These are phyloP conservation scores for Centropus unirufus DNA, from an alignment of 2,113 vertebrate species.

Conservation along the genomic window DNA sequence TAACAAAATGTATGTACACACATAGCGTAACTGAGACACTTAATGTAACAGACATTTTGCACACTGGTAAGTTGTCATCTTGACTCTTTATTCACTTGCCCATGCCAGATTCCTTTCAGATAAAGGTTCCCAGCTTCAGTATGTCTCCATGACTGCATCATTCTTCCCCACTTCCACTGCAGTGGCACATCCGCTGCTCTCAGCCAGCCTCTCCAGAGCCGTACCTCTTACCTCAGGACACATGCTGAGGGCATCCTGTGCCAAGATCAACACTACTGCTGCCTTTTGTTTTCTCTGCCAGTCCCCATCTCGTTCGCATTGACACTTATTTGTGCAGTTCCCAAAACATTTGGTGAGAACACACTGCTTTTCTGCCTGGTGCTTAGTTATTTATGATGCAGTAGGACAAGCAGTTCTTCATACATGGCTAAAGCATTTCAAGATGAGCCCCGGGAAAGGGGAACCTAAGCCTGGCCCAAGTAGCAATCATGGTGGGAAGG, in stretches of 20 bases:
- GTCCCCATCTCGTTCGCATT: neutral
- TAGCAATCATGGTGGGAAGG: neutral
- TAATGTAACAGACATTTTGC: neutral
- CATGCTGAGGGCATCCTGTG: neutral
- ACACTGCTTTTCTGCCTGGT: neutral
- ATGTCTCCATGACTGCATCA: rapidly evolving
- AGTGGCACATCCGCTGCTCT: neutral
- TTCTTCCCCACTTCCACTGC: neutral
- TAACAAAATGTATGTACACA: no score
- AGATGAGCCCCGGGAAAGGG: rapidly evolving
- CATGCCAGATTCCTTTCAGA: neutral
- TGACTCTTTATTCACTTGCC: neutral
- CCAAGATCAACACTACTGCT: neutral
- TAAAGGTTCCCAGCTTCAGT: neutral
- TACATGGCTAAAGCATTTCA: neutral
- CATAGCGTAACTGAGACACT: no score
- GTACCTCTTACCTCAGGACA: neutral
- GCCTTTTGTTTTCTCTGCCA: neutral
- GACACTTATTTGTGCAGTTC: neutral
- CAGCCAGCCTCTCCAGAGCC: neutral
- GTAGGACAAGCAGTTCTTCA: neutral
- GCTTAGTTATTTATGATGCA: neutral
- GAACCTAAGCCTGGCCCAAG: neutral
- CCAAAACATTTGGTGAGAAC: neutral
- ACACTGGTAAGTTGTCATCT: neutral